phyloP scores from a whole-genome alignment of 2,797 vertebrate genomes.

The Acanthis flammea region DNA sequence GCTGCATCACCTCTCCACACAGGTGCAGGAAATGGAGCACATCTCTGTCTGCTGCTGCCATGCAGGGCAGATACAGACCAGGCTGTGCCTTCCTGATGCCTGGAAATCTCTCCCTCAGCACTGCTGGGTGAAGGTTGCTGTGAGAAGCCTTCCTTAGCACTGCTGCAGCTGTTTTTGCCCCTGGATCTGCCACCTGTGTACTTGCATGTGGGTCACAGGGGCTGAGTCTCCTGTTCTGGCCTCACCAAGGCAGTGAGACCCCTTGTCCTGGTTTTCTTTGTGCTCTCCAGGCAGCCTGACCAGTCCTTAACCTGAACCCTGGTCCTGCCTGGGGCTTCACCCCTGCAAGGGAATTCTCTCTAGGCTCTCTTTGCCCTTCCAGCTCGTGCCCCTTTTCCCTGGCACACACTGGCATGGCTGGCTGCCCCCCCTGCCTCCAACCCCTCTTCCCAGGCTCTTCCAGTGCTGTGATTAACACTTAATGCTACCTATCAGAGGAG shows the following conservation, averaged over 20 bases:
- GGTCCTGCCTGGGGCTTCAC: neutral
- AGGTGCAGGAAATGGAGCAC: neutral
- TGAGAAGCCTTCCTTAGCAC: neutral
- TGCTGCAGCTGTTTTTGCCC: neutral
- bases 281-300: neutral
- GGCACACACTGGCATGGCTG: rapidly evolving
- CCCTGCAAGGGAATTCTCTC: neutral
- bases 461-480: constrained; percentile 11
- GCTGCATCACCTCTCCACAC: neutral
- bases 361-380: neutral
- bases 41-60: neutral
- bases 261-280: neutral
- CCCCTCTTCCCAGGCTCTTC: neutral
- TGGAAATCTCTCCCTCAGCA: neutral
- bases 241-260: rapidly evolving
- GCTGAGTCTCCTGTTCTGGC: neutral
- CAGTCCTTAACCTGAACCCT: neutral
- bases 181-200: neutral
- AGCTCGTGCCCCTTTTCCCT: neutral
- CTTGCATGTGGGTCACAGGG: neutral
- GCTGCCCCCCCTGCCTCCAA: neutral
- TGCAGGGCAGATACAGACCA: neutral
- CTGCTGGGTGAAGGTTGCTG: neutral
- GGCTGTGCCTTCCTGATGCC: neutral
- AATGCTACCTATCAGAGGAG: neutral